phyloP scores from a whole-genome alignment of 2,888 invertebrate species.

The Rhamphomyia laevipes region DNA sequence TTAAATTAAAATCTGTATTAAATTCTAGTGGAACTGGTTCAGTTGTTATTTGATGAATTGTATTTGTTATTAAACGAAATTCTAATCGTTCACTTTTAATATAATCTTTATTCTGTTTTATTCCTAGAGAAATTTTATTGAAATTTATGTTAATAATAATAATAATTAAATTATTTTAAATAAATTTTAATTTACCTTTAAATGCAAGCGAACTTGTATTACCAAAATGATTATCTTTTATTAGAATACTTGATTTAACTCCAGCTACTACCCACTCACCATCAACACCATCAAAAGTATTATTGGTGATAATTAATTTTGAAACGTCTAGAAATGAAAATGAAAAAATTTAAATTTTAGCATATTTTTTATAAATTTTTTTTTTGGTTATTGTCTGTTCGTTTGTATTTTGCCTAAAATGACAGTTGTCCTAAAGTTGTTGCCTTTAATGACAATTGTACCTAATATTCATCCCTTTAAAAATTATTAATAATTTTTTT shows the following conservation, averaged over 20 bases:
- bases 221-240: slow-evolving; percentile 31
- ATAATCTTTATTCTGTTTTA: slow-evolving; percentile 29
- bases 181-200: slow-evolving; percentile 18
- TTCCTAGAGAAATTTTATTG: slow-evolving; percentile 18
- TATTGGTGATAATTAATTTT: slow-evolving; percentile 28
- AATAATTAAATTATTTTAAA: neutral
- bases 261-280: slow-evolving; percentile 33
- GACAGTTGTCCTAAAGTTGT: no score
- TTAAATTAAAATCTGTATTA: slow-evolving; percentile 26
- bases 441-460: no score
- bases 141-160: neutral
- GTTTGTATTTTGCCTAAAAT: no score
- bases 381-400: no score
- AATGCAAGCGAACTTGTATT: slow-evolving; percentile 31
- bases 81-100: slow-evolving; percentile 30
- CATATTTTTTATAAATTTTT: no score
- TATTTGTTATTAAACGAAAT: slow-evolving; percentile 32
- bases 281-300: slow-evolving; percentile 26
- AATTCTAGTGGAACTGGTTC: slow-evolving; percentile 25
- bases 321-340: slow-evolving; percentile 22
- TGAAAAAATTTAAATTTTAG: no score
- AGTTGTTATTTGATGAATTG: slow-evolving; percentile 19
- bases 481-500: no score
- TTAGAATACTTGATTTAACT: slow-evolving; percentile 26
- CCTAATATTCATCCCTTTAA: no score